These are phyloP conservation scores for Drosophila equinoxialis DNA, from an alignment of 1,140 invertebrate genomes.

Conservation along the genomic window DNA sequence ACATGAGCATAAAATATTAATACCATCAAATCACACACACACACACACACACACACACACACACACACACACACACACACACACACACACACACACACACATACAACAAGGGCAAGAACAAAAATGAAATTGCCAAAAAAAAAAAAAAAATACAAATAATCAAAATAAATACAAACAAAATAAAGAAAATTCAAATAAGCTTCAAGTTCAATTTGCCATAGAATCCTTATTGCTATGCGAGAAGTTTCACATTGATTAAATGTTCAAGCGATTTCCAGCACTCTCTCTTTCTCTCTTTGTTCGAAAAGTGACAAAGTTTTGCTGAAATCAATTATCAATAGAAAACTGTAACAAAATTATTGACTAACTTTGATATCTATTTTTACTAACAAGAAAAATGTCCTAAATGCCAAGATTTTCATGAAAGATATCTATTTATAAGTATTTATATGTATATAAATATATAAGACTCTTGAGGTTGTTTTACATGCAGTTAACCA, in stretches of 20 bases:
- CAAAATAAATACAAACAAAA: conserved; percentile 24
- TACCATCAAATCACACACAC: conserved; percentile 29
- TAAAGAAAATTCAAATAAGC: conserved; percentile 35
- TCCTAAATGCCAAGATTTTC: too few relatives aligned
- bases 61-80: conserved; percentile 25
- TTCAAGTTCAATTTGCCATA: conserved; percentile 11
- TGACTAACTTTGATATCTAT: too few relatives aligned
- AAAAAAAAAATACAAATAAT: conserved; percentile 17
- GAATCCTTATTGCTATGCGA: background rate
- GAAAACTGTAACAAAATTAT: too few relatives aligned
- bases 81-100: conserved; percentile 25
- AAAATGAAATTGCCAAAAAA: conserved; percentile 10
- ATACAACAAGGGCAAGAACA: conserved; percentile 5
- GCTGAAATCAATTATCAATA: too few relatives aligned
- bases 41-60: conserved; percentile 25
- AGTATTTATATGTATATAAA: too few relatives aligned
- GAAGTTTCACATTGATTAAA: background rate
- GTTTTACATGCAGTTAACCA: too few relatives aligned
- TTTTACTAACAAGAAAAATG: too few relatives aligned
- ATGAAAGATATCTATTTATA: too few relatives aligned
- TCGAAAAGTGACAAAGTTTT: background rate
- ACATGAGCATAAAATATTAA: conserved; percentile 74
- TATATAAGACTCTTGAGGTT: too few relatives aligned
- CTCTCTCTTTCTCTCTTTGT: background rate
- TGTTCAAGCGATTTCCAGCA: background rate